Evolutionary conservation across 2,797 vertebrate species (phyloP).

Genomic region (Sebastes hubbsi): DNA sequence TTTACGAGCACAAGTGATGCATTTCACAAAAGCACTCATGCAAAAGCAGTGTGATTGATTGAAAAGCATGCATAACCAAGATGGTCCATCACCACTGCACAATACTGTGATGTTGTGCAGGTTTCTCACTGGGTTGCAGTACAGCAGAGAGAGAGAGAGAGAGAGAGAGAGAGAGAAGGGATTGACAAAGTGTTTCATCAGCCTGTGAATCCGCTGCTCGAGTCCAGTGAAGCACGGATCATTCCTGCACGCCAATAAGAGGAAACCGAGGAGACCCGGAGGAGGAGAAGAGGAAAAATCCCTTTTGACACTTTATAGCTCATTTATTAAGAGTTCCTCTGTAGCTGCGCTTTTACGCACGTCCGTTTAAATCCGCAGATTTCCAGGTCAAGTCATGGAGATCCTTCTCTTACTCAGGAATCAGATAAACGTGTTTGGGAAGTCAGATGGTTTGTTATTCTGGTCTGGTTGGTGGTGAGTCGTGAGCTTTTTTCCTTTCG

Average conservation of each 20-base stretch:
- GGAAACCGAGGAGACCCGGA: conserved; percentile 3
- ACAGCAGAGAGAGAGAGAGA: neutral
- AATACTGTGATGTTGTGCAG: conserved; percentile 4
- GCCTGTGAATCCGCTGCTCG: conserved; percentile 8
- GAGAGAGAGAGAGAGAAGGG: neutral
- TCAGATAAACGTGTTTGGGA: neutral
- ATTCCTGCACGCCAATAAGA: conserved; percentile 22
- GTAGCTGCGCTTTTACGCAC: neutral
- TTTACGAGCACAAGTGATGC: conserved; percentile 3
- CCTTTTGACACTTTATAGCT: conserved; percentile 45
- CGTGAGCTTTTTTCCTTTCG: conserved; percentile 51
- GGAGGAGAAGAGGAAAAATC: conserved; percentile 11
- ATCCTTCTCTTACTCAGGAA: neutral
- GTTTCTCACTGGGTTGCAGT: conserved; percentile 13
- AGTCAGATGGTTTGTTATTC: conserved; percentile 13
- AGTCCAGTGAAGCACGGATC: conserved; percentile 46
- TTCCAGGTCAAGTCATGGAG: neutral
- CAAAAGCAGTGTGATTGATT: neutral
- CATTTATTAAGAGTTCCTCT: conserved; percentile 38
- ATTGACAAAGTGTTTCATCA: conserved; percentile 45
- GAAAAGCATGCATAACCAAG: neutral
- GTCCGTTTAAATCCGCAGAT: conserved; percentile 8
- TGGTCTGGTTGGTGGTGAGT: conserved; percentile 51
- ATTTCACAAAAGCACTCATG: conserved; percentile 10
- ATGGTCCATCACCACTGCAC: conserved; percentile 34